A percentile compares a stretch with the other conserved stretches of the same genome.
Evolutionary conservation across 2,888 invertebrate genomes (phyloP).

Genomic region (Argyresthia albistria): DNA sequence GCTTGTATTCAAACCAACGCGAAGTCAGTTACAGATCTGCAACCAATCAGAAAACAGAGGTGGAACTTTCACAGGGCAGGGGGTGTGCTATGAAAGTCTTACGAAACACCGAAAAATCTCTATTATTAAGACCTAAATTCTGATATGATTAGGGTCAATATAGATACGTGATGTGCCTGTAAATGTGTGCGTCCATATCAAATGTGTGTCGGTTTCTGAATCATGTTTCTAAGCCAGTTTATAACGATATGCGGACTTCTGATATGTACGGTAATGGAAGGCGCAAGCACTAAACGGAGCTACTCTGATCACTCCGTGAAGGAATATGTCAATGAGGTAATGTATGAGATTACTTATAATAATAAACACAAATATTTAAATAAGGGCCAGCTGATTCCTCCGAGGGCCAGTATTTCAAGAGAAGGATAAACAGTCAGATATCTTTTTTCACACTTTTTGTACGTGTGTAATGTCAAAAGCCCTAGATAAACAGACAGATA

Average conservation of each 20-base stretch:
- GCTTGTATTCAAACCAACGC: slow-evolving; percentile 8
- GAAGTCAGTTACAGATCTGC: background rate
- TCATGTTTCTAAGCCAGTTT: slow-evolving; percentile 45
- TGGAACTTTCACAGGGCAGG: slow-evolving; percentile 2
- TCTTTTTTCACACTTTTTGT: too few relatives aligned
- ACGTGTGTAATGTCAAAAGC: too few relatives aligned
- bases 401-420: too few relatives aligned
- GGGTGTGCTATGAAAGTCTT: slow-evolving; percentile 41
- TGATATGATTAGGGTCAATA: slow-evolving; percentile 54
- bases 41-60: too few relatives aligned
- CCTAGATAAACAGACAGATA: too few relatives aligned
- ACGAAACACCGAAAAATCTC: slow-evolving; percentile 23
- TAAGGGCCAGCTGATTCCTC: too few relatives aligned
- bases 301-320: slow-evolving; percentile 86
- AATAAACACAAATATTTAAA: too few relatives aligned
- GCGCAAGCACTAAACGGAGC: slow-evolving; percentile 75
- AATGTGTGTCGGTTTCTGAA: background rate
- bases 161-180: background rate
- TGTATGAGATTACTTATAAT: slow-evolving; percentile 1
- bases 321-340: slow-evolving; percentile 88
- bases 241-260: slow-evolving; percentile 44
- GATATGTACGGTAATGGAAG: slow-evolving; percentile 40
- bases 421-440: too few relatives aligned
- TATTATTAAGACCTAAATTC: slow-evolving; percentile 37
- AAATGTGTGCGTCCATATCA: slow-evolving; percentile 1